Evolutionary conservation across 2,797 vertebrate species (phyloP), one percentile per base, ranked within the genome.

Genomic region (Nannoperca obscura): DNA sequence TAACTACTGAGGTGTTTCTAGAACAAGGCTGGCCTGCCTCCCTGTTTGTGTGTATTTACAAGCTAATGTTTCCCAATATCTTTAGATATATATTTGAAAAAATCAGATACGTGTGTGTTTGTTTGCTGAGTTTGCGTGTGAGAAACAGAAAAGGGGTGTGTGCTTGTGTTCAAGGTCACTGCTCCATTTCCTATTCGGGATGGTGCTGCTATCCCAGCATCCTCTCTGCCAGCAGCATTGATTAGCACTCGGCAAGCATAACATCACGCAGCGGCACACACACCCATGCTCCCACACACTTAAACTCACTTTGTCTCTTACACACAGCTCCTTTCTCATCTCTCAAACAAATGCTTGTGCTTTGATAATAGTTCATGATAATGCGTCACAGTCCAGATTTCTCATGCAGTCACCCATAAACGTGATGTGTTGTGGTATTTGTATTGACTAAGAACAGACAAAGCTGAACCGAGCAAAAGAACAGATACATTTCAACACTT

Each of bases 221-320:
- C 89, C 93, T 90, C 82, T 91, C 86, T 92, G 91, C 92, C 88
- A 88, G 89, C 78, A 88, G 89, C 93, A 93, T 93, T 92, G 92
- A 94, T 94, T 94, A 93, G 88, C 75, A 92, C 92, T 91, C 91
- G 30, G 82, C 76, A 90, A 89, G 86, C 89, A 88, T 90, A 92
- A 89, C 87, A 87, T 90, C 86, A 86, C 62, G n/a, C 84, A 76
- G 78, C 13, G 36, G 1, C 46, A 44, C 53, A 49, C 52, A 65
- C 44, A 47, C 50, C 1, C 70, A 34, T 17, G 27, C 49, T 27
- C 24, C 4, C 9, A 34, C 49, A 53, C 59, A 71, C 54, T 42
- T 34, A 38, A 47, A 63, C 38, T 63, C 50, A 49, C 40, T 63
- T 62, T 73, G 66, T 74, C 61, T 82, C 50, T 52, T 49, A 47